Base-by-base conservation (phyloP, 2,113 vertebrate genomes). In the Condylura cristata region DNA sequence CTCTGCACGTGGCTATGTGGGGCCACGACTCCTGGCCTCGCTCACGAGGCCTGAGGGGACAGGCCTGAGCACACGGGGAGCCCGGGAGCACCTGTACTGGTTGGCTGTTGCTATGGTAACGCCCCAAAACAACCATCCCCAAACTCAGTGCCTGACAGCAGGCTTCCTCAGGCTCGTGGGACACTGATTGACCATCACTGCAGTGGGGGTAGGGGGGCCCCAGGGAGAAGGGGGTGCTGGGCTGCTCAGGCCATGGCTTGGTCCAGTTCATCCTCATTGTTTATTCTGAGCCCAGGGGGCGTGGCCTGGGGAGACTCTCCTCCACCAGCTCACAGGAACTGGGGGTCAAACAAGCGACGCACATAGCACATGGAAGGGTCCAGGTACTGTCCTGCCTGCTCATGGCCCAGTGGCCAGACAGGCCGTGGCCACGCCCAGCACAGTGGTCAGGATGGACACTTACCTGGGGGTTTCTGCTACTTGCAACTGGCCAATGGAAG, bases 371-470 rank as follows among this genome's bases (percentile, higher is more conserved):
- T 75, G 51, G 12, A 51, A 91, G 7, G 32, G 65, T n/a, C 78
- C n/a, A 75, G 37, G 28, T 53, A 9, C 2, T 14, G 51, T 48
- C 53, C 46, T 14, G 51, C 51, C 44, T 18, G 44, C 34, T 83
- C 61, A 18, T 16, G 8, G 71, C 53, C 71, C 44, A n/a, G 5
- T 9, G 11, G 79, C 53, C 8, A 3, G n/a, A 41, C 26, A 8
- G 74, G 32, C 66, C 26, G 3, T 1, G 28, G 48, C 63, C 12
- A 5, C 2, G 24, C 9, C n/a, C 81, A 32, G 60, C 68, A 18
- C 0, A 22, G 48, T 0, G 0, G 46, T 30, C 1, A 20, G 51
- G 30, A 44, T 30, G 12, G 32, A 7, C 2, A 7, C 74, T 41
- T 24, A 24, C 20, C 13, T 14, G 14, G 37, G 51, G 71, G 22